Evolutionary conservation across 1,140 invertebrate genomes (phyloP).

Genomic region (Coboldia fuscipes): DNA sequence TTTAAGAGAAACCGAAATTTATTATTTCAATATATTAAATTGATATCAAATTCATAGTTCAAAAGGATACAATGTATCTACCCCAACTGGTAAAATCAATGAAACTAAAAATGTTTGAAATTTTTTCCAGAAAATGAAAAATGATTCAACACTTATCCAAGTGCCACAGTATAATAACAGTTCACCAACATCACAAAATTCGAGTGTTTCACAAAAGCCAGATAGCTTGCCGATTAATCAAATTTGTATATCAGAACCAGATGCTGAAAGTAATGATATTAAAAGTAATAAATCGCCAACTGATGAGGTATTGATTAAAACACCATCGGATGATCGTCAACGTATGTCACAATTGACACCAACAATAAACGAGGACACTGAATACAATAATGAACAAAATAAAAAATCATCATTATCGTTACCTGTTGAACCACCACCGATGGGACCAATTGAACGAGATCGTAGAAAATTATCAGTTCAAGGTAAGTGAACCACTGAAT

Average conservation of each 20-base stretch:
- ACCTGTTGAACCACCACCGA: conserved; percentile 13
- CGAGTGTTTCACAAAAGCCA: background rate
- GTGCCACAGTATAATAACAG: background rate
- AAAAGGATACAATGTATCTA: too few species aligned
- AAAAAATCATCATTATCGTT: conserved; percentile 16
- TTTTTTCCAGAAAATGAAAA: too few species aligned
- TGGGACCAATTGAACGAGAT: conserved; percentile 11
- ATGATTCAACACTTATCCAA: background rate
- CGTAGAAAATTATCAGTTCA: conserved; percentile 17
- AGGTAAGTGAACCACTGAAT: conserved; percentile 12
- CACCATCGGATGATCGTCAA: background rate
- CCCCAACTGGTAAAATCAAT: too few species aligned
- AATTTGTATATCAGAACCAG: conserved; percentile 1
- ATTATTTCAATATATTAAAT: too few species aligned
- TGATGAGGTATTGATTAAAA: background rate
- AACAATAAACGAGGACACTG: conserved; percentile 4
- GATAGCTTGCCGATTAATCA: conserved; percentile 1
- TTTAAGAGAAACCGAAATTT: too few species aligned
- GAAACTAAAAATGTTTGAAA: too few species aligned
- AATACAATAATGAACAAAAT: background rate
- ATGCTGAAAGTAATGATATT: too few species aligned
- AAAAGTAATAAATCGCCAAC: conserved; percentile 1
- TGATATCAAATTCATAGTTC: too few species aligned
- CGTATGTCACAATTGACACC: background rate
- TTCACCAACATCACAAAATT: background rate